Conservation (phyloP, 2,888 invertebrate species). For the Volucella inflata region DNA sequence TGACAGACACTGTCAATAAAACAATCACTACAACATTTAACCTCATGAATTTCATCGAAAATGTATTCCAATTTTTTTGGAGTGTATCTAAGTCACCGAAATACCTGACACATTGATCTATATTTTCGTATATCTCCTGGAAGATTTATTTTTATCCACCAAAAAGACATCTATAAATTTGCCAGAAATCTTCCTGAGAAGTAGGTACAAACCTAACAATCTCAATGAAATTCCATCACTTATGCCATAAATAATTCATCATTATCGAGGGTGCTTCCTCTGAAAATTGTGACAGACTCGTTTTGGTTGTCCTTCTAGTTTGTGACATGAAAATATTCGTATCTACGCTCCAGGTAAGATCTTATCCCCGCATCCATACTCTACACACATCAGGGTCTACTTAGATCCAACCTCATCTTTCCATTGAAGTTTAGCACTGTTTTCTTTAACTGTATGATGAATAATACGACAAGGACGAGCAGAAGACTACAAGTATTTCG, state of each 20-base stretch:
- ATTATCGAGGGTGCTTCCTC: conserved; percentile 22
- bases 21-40: too few relatives aligned
- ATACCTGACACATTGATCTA: conserved; percentile 33
- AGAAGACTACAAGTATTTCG: conserved; percentile 24
- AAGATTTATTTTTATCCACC: neutral
- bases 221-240: conserved; percentile 49
- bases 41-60: conserved; percentile 29
- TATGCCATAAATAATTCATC: conserved; percentile 62
- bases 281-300: conserved; percentile 28
- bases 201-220: conserved; percentile 11
- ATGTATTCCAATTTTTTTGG: conserved; percentile 14
- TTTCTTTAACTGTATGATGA: neutral
- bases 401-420: conserved; percentile 2
- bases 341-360: too few relatives aligned
- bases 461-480: neutral
- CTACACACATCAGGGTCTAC: neutral
- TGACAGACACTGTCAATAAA: too few relatives aligned
- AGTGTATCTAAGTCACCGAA: neutral
- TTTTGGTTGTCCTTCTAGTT: neutral
- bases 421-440: conserved; percentile 26
- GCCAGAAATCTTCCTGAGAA: neutral
- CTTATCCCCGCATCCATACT: neutral
- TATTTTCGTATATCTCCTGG: neutral
- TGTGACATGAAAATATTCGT: too few relatives aligned
- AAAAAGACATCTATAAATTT: neutral